Percentiles rank a stretch among this genome's conserved stretches.
phyloP scores from a whole-genome alignment of 92 coral and sea anemone genomes.

The Palythoa heliodiscus region DNA sequence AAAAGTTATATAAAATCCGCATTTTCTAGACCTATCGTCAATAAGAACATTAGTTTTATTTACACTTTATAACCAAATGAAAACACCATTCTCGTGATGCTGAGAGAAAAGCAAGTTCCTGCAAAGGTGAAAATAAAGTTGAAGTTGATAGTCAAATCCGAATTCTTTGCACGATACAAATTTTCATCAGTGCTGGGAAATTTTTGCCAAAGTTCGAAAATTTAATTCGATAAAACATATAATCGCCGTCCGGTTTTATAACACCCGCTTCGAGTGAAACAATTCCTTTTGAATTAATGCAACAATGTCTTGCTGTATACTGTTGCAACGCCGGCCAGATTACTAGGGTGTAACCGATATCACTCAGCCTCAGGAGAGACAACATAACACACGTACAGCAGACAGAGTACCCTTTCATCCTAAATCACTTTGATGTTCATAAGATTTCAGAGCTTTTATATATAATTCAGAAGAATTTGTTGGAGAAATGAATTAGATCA shows the following conservation, averaged over 20 bases:
- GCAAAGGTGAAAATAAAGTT: too few relatives aligned
- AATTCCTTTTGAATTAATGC: not conserved
- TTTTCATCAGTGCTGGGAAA: not conserved
- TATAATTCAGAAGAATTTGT: not conserved
- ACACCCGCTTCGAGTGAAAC: not conserved
- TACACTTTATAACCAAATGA: too few relatives aligned
- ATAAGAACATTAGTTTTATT: too few relatives aligned
- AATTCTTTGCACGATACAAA: too few relatives aligned
- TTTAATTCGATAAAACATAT: not conserved
- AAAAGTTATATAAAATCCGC: not conserved
- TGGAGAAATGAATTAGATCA: not conserved
- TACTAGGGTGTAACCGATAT: not conserved
- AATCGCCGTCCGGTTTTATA: not conserved
- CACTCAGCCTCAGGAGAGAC: not conserved
- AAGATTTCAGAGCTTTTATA: not conserved
- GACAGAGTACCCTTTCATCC: not conserved
- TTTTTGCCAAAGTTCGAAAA: not conserved
- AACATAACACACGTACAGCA: not conserved
- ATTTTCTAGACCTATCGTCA: too few relatives aligned
- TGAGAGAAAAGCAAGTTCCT: too few relatives aligned
- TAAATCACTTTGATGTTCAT: not conserved
- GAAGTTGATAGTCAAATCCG: too few relatives aligned
- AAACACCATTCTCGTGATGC: too few relatives aligned
- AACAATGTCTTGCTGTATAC: conserved; percentile 2
- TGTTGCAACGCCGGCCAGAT: not conserved